Evolutionary conservation across 1,140 invertebrate species (phyloP).

Genomic region (Lepidurus arcticus): DNA sequence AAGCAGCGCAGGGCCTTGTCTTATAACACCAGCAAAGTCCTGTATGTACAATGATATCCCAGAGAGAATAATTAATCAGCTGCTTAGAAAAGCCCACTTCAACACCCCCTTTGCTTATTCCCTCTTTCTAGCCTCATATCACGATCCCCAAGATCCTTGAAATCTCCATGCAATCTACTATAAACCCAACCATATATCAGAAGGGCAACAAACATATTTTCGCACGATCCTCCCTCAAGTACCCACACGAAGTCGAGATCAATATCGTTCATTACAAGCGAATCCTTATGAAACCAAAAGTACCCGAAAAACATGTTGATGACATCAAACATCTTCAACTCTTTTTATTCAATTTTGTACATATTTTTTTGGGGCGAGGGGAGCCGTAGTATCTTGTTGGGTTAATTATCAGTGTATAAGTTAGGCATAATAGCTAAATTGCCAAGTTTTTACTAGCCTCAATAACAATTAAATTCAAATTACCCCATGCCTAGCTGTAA

Average conservation of each 20-base stretch:
- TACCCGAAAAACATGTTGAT: too few species aligned
- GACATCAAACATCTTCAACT: too few species aligned
- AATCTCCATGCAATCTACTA: background rate
- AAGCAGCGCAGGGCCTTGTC: background rate
- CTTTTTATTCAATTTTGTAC: too few species aligned
- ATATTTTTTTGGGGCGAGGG: too few species aligned
- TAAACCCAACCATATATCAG: background rate
- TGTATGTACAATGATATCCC: background rate
- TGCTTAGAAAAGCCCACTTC: background rate
- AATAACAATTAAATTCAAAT: background rate
- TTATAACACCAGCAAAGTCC: background rate
- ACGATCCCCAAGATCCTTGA: background rate
- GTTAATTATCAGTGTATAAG: too few species aligned
- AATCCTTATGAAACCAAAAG: too few species aligned
- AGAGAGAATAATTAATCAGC: constrained; percentile 19
- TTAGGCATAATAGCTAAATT: background rate
- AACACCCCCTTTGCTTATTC: background rate
- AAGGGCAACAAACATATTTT: constrained; percentile 1
- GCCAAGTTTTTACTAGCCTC: background rate
- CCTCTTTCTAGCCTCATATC: background rate
- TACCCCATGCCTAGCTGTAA: background rate
- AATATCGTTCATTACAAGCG: too few species aligned
- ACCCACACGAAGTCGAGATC: background rate
- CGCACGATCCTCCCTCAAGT: background rate
- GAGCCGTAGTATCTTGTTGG: background rate